phyloP scores from a whole-genome alignment of 1,140 invertebrate species.

The Leptinotarsa texana region DNA sequence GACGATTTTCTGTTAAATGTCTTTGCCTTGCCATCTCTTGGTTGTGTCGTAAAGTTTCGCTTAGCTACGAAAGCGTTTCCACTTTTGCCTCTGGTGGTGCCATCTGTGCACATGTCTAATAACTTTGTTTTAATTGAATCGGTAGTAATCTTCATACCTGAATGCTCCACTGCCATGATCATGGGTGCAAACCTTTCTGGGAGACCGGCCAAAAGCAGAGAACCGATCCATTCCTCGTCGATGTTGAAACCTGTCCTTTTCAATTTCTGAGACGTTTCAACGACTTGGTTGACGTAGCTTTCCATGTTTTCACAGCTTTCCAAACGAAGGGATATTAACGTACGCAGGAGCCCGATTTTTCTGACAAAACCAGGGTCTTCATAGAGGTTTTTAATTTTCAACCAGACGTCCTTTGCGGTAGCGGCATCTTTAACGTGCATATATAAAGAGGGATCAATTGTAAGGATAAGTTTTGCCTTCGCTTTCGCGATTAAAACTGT shows the following conservation, averaged over 20 bases:
- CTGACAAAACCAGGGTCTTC: slow-evolving; percentile 9
- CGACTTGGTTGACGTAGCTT: slow-evolving; percentile 38
- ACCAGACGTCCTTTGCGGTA: slow-evolving; percentile 33
- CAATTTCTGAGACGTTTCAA: slow-evolving; percentile 38
- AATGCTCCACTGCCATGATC: slow-evolving; percentile 51
- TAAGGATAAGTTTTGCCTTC: slow-evolving; percentile 34
- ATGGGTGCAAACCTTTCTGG: slow-evolving; percentile 50
- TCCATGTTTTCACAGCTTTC: slow-evolving; percentile 39
- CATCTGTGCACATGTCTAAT: slow-evolving; percentile 20
- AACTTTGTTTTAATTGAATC: slow-evolving; percentile 40
- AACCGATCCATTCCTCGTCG: slow-evolving; percentile 51
- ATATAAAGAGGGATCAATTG: slow-evolving; percentile 35
- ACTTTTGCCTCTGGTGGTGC: slow-evolving; percentile 9
- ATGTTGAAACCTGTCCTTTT: slow-evolving; percentile 42
- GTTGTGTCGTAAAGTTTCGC: neutral
- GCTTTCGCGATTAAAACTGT: slow-evolving; percentile 19
- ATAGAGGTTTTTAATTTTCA: slow-evolving; percentile 21
- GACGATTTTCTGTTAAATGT: neutral
- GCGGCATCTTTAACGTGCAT: slow-evolving; percentile 32
- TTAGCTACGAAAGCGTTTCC: neutral
- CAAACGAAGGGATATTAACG: slow-evolving; percentile 38
- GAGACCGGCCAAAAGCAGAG: slow-evolving; percentile 50
- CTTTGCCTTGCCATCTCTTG: neutral
- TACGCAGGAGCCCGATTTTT: slow-evolving; percentile 30
- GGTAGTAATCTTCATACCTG: slow-evolving; percentile 35